These are phyloP conservation scores for Trialeurodes vaporariorum DNA, from an alignment of 1,140 invertebrate genomes.

Conservation along the genomic window DNA sequence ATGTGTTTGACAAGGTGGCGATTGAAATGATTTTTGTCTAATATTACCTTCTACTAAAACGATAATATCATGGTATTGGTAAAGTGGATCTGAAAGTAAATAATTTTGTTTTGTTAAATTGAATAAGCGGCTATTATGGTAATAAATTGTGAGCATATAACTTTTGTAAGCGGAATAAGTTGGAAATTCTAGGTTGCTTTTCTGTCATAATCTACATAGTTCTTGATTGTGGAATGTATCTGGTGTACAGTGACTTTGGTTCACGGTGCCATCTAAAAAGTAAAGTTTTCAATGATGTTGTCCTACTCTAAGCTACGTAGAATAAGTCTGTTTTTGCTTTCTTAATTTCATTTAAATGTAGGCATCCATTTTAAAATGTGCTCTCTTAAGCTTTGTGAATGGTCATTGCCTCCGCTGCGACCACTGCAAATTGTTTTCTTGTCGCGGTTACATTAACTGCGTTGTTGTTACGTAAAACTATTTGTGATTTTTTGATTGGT, in stretches of 20 bases:
- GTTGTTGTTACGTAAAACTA: not conserved
- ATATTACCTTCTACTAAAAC: not conserved
- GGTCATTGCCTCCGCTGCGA: conserved; percentile 27
- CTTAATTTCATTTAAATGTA: conserved; percentile 20
- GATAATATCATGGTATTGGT: not conserved
- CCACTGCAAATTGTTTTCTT: conserved; percentile 27
- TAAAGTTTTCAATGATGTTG: conserved; percentile 22
- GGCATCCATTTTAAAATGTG: conserved; percentile 23
- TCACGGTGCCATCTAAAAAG: conserved; percentile 4
- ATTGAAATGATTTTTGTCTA: not conserved
- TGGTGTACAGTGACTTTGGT: not conserved
- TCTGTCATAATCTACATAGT: not conserved
- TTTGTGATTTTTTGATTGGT: not conserved
- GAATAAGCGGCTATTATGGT: not conserved
- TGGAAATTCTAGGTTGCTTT: not conserved
- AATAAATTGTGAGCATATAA: not conserved
- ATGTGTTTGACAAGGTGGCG: not conserved
- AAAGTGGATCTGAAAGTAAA: not conserved
- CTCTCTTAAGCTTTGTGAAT: conserved; percentile 26
- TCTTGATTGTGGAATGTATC: not conserved
- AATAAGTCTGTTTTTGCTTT: conserved; percentile 18
- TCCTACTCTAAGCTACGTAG: conserved; percentile 23
- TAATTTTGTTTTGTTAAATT: not conserved
- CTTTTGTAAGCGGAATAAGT: not conserved
- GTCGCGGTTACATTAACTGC: conserved; percentile 5